Percentiles rank a stretch among this genome's conserved stretches.
Evolutionary conservation across 2,797 vertebrate genomes (phyloP).

Genomic region (Paramormyrops hopkinsi): DNA sequence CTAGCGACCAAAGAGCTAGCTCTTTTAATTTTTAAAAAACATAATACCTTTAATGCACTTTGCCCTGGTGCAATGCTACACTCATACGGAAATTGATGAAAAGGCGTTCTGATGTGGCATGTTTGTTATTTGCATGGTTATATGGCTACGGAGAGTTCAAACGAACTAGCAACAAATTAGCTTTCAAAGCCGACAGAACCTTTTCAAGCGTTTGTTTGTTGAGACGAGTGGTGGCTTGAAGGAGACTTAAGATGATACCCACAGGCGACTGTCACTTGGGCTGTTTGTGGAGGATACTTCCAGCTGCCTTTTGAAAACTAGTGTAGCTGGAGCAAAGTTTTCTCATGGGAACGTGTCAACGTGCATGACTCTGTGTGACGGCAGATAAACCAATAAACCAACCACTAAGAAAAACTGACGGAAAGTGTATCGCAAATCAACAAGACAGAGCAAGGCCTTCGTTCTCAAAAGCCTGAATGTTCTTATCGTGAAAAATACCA

Average conservation of each 20-base stretch:
- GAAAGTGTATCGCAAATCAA: not conserved
- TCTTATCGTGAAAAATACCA: not conserved
- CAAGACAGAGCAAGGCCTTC: not conserved
- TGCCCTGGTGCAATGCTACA: not conserved
- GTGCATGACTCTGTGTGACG: not conserved
- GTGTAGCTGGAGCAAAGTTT: not conserved
- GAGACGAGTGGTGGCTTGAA: conserved; percentile 15
- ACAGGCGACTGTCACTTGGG: conserved; percentile 22
- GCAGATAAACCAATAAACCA: conserved; percentile 5
- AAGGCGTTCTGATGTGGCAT: not conserved
- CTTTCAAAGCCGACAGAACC: conserved; percentile 27
- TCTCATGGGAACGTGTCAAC: not conserved
- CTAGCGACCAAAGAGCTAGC: not conserved
- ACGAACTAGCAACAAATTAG: conserved; percentile 24
- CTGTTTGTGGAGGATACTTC: not conserved
- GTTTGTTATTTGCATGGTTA: not conserved
- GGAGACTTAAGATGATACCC: conserved; percentile 8
- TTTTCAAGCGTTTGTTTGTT: conserved; percentile 8
- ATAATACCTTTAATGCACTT: conserved; percentile 8
- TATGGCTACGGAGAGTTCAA: conserved; percentile 19
- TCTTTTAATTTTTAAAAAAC: not conserved
- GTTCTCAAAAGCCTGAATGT: not conserved
- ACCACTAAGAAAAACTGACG: not conserved
- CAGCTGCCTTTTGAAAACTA: conserved; percentile 10
- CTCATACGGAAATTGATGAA: not conserved